Evolutionary conservation across 2,888 invertebrate species (phyloP).

Genomic region (Hoplodrina blanda): DNA sequence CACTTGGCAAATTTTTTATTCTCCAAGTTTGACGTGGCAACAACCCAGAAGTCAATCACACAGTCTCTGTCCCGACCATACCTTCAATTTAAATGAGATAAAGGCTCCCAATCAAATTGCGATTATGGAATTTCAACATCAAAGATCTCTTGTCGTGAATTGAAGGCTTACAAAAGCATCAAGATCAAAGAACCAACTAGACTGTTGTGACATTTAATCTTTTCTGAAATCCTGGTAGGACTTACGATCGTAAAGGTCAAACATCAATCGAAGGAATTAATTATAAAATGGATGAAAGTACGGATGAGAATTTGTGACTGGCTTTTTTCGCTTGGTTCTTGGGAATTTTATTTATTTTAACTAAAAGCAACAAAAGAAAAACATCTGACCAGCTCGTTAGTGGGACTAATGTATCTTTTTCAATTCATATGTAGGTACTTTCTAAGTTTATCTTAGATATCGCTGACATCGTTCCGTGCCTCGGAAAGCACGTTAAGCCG

Average conservation of each 20-base stretch:
- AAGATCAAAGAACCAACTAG: slow-evolving; percentile 29
- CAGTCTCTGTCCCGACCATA: background rate
- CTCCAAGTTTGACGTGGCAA: too few species aligned
- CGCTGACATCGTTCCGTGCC: too few species aligned
- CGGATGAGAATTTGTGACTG: background rate
- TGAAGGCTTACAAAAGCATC: slow-evolving; percentile 21
- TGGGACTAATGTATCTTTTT: too few species aligned
- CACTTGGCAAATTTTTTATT: too few species aligned
- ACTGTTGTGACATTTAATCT: slow-evolving; percentile 48
- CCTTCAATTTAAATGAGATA: slow-evolving; percentile 3
- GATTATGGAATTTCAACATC: slow-evolving; percentile 25
- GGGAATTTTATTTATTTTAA: too few species aligned
- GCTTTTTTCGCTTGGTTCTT: background rate
- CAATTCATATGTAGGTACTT: too few species aligned
- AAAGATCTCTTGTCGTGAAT: background rate
- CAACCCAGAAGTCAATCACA: background rate
- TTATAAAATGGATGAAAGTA: background rate
- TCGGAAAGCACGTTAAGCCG: too few species aligned
- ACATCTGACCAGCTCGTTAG: too few species aligned
- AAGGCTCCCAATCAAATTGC: slow-evolving; percentile 25
- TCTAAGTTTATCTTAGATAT: too few species aligned
- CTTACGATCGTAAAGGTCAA: slow-evolving; percentile 2
- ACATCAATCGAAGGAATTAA: slow-evolving; percentile 31
- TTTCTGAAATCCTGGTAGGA: slow-evolving; percentile 13
- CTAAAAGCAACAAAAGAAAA: too few species aligned